Base-by-base conservation (phyloP, 2,113 vertebrate species). In the Menura novaehollandiae region DNA sequence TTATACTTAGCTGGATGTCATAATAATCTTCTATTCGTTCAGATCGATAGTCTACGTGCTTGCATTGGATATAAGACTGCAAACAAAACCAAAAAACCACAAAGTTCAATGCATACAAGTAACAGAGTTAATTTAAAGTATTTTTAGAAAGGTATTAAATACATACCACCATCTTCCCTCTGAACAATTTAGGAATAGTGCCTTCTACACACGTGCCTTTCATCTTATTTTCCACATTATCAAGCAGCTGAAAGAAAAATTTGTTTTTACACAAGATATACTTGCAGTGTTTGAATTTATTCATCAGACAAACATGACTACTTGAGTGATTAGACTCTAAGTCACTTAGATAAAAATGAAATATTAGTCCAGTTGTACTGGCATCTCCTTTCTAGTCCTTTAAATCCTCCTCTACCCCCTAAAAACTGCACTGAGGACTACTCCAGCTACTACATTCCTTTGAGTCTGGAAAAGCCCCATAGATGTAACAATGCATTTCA, bases 161-260 rank as follows among this genome's bases (percentile, higher is more conserved):
- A 98, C 98, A 63, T 99, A 99, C 99, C 99, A 99, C 99, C 99
- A 99, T 99, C 97, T 99, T 99, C 85, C 99, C 99, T 97, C 99
- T 98, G 98, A 99, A 99, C 91, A 99, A 98, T 92, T 99, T 99
- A 26, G 99, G 99, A 83, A 99, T 99, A 64, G 99, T 99, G 98
- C 99, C 99, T 96, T 99, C 99, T 90, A 99, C 99, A 95, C 99
- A 99, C 0, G 99, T 99, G 97, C 99, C 99, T 98, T 99, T 99
- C 99, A 99, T 99, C 98, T 99, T 99, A 93, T 99, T 99, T 97
- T 99, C 99, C 94, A 99, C 99, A 6, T 99, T 99, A 98, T 99
- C 99, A 58, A 99, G 98, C 85, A 99, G 98, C 99, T 99, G 98
- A 52, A 99, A 98, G 56, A 97, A 88, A 97, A 44, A 74, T 7